Evolutionary conservation across 1,140 invertebrate genomes (phyloP).

Genomic region (Drosophila persimilis): DNA sequence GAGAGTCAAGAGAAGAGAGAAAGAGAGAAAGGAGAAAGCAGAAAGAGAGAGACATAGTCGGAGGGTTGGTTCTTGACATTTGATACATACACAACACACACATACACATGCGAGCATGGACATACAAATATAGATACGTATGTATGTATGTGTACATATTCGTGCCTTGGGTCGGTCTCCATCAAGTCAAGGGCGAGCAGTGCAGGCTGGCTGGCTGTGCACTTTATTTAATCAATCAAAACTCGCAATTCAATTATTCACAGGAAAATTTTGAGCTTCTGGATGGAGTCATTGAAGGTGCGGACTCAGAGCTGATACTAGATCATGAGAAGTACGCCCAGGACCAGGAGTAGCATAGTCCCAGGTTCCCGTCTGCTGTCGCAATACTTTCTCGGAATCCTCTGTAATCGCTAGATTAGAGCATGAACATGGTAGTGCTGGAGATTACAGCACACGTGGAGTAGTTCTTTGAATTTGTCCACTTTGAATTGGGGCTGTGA

Average conservation of each 20-base stretch:
- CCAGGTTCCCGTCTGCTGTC: too few species aligned
- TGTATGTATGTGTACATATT: slow-evolving; percentile 2
- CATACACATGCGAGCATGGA: background rate
- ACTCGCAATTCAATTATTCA: slow-evolving; percentile 43
- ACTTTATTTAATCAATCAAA: slow-evolving; percentile 82
- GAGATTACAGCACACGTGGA: too few species aligned
- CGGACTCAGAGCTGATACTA: too few species aligned
- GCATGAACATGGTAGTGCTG: too few species aligned
- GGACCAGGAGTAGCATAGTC: too few species aligned
- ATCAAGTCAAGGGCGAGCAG: slow-evolving; percentile 48
- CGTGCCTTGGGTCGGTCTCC: background rate
- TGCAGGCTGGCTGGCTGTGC: slow-evolving; percentile 24
- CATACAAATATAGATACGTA: slow-evolving; percentile 9
- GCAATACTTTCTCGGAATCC: too few species aligned
- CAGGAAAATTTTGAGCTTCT: too few species aligned
- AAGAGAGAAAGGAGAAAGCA: slow-evolving; percentile 11
- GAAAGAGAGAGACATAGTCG: slow-evolving; percentile 51
- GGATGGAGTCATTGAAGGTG: too few species aligned
- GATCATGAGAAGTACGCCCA: too few species aligned
- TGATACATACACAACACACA: slow-evolving; percentile 54
- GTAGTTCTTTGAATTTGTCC: too few species aligned
- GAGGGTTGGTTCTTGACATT: slow-evolving; percentile 80
- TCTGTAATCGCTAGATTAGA: too few species aligned
- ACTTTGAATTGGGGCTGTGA: too few species aligned
- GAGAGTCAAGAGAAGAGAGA: slow-evolving; percentile 34